Base-by-base conservation (phyloP, 1,140 invertebrate genomes). In the Palaemon carinicauda region DNA sequence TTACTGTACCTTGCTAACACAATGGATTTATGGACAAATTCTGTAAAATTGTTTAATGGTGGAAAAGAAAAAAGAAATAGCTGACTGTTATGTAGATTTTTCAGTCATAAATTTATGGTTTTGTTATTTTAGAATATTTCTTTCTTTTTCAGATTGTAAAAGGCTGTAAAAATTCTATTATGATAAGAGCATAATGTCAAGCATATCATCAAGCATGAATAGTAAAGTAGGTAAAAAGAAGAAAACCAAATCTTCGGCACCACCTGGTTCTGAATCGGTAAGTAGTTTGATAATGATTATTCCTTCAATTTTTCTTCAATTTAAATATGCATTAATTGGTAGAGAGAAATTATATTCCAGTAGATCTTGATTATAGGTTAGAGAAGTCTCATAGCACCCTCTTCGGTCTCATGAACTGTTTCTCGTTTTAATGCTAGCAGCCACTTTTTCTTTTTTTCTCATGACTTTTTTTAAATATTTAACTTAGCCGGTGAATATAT, bases 231-330 rank as follows among this genome's bases (percentile, higher is more conserved):
- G 27, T 17, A 85, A 85, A 71, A 85, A 85, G 53, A 85, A 85
- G 24, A 85, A 79, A 31, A 75, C 74, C 4, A 85, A 85, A 50
- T 75, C 82, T 21, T 75, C 82, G 52, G 74, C 82, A 24, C 82
- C 82, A 21, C 82, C 82, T 79, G 82, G 82, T 19, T 85, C 82
- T 19, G 82, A 85, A 69, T 85, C 82, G 31, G 82, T 85, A 71
- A 85, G 82, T 7, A 1, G 15, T 75, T 12, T n/a, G 1, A 24
- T 71, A 2, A 24, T 27, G 7, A 33, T 17, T 27, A 9, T 75
- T 50, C 51, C 14, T 5, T 21, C 19, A 7, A 14, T 21, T 41
- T 54, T 7, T 27, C 19, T 51, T 54, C 53, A 24, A 3, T 53
- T 12, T n/a, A 79, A 14, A 29, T 54, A n/a, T 27, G 41, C 3